Evolutionary conservation across 2,113 vertebrate species (phyloP), one percentile per base, ranked within the genome.

Genomic region (Leptodactylus fuscus): DNA sequence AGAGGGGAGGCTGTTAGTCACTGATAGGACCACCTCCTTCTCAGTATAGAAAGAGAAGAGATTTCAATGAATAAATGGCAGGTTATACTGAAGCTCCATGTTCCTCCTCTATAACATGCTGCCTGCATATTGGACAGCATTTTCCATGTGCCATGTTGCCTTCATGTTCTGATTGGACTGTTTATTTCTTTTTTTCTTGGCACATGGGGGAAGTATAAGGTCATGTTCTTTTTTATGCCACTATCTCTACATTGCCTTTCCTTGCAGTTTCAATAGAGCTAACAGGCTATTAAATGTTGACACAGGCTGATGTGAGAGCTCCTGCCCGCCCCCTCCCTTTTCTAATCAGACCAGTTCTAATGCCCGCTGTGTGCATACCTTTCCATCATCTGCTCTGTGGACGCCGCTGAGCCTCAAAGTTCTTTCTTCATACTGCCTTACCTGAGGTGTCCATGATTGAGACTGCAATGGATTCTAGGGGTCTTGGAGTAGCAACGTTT

Each of bases 291-390:
- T 18, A 58, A 24, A 83, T 79, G 75, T 85, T 85, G 76, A 85
- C 83, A 85, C 75, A 79, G 75, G 75, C 76, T 78, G 74, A 32
- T 70, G 48, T 58, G 77, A 79, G 27, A 36, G 71, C 79, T 85
- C 76, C 83, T 85, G 75, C 62, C 75, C 75, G 8, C 75, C 38
- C 60, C 15, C 62, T 32, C 58, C 71, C 46, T 48, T 60, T 38
- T 69, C 83, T 85, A 80, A 85, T 85, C 83, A 85, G 76, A 85
- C 83, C 75, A 36, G 83, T 85, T 85, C 44, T 62, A 85, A 41
- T 69, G 76, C 83, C 75, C 65, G 51, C 46, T 70, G 60, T 15
- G 49, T 55, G 44, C 76, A 78, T 85, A 70, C 83, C 36, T 85
- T 79, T 69, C 48, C 83, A 79, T 67, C 60, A 80, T 70, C 48